Percentiles rank a stretch among this genome's conserved stretches.
These are phyloP conservation scores for Orchesella cincta DNA, from an alignment of 1,140 invertebrate species.

Conservation along the genomic window DNA sequence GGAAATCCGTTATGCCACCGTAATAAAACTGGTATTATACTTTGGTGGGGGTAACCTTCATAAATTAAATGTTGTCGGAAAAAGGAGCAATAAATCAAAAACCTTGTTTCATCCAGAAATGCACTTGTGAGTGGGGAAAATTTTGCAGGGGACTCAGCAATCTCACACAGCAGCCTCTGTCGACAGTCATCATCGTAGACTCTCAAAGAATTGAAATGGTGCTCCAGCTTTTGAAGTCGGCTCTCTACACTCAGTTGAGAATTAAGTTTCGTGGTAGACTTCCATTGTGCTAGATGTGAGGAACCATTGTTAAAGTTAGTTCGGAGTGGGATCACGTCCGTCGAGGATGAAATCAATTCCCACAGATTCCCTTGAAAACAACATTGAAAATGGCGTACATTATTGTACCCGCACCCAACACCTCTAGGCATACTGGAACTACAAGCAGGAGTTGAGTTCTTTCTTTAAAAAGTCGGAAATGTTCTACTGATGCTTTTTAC, in stretches of 20 bases:
- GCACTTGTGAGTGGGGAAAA: slow-evolving; percentile 50
- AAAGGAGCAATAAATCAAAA: slow-evolving; percentile 5
- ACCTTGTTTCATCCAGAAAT: slow-evolving; percentile 53
- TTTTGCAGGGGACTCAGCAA: slow-evolving; percentile 48
- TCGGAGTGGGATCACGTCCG: slow-evolving; percentile 38
- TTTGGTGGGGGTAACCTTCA: too few species aligned
- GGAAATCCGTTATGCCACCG: too few species aligned
- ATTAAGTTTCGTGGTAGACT: neutral
- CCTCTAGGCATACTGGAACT: too few species aligned
- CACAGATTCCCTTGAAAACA: slow-evolving; percentile 31
- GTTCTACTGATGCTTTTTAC: too few species aligned
- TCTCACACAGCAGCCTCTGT: slow-evolving; percentile 51
- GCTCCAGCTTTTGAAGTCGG: slow-evolving; percentile 53
- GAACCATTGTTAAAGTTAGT: neutral
- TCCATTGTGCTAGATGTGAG: neutral
- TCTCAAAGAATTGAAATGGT: slow-evolving; percentile 51
- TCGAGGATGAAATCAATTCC: slow-evolving; percentile 42
- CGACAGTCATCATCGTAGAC: slow-evolving; percentile 51
- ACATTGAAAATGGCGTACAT: neutral
- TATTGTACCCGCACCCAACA: too few species aligned
- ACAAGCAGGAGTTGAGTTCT: too few species aligned
- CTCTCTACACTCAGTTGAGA: slow-evolving; percentile 50
- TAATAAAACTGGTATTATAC: too few species aligned
- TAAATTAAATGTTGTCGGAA: neutral
- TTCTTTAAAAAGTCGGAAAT: too few species aligned